phyloP scores from a whole-genome alignment of 2,797 vertebrate genomes.

The Macropodus opercularis region DNA sequence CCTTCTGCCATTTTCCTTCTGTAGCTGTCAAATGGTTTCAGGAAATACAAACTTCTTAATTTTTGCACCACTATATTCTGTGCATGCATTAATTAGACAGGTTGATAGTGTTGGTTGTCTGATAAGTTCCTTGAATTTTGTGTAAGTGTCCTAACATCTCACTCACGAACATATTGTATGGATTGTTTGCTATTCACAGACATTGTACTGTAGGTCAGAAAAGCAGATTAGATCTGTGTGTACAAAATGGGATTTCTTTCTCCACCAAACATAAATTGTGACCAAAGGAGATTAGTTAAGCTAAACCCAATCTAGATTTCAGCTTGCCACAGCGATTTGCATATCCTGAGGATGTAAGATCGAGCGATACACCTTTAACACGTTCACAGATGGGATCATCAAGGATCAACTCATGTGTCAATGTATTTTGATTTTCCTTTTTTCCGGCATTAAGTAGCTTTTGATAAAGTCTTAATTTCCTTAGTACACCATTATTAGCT shows the following conservation, averaged over 20 bases:
- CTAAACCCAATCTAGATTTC: conserved; percentile 69
- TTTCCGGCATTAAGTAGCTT: conserved; percentile 78
- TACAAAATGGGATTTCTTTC: conserved; percentile 59
- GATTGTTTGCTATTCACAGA: conserved; percentile 10
- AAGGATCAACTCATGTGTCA: conserved; percentile 75
- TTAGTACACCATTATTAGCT: conserved; percentile 86
- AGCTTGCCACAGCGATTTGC: conserved; percentile 61
- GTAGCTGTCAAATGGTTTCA: not conserved
- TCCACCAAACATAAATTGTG: conserved; percentile 60
- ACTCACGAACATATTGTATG: conserved; percentile 18
- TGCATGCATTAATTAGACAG: conserved; percentile 51
- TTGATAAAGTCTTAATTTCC: conserved; percentile 86
- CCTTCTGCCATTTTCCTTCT: not conserved
- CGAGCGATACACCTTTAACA: conserved; percentile 74
- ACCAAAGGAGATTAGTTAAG: conserved; percentile 73
- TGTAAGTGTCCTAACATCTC: conserved; percentile 21
- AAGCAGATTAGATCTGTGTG: conserved; percentile 49
- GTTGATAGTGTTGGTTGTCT: conserved; percentile 39
- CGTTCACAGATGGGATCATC: conserved; percentile 78
- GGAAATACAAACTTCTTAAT: not conserved
- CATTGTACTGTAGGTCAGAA: conserved; percentile 20
- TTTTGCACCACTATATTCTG: conserved; percentile 9
- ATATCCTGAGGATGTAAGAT: conserved; percentile 61
- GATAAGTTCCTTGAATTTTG: conserved; percentile 12
- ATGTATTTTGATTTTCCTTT: conserved; percentile 73